A percentile compares a stretch with the other conserved stretches of the same genome.
Conservation (phyloP, 2,888 invertebrate species). For the Heliconius erato region DNA sequence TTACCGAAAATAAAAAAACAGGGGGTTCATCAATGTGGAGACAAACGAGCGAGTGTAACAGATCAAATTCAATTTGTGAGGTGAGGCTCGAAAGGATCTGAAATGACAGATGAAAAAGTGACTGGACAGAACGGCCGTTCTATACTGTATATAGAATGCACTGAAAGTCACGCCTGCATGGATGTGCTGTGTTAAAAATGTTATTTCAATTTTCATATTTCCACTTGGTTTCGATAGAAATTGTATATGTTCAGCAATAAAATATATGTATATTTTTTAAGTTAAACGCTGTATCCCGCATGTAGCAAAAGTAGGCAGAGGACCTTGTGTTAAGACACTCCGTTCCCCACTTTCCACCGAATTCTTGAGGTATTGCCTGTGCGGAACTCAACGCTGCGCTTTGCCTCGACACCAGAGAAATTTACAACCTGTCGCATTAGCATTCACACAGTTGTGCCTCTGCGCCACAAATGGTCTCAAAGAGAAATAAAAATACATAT, state of each 20-base stretch:
- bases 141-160: slow-evolving; percentile 38
- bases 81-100: slow-evolving; percentile 81
- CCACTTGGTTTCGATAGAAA: not conserved
- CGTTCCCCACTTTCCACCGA: no score
- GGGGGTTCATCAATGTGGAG: slow-evolving; percentile 71
- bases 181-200: slow-evolving; percentile 24
- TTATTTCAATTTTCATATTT: not conserved
- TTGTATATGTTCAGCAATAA: not conserved
- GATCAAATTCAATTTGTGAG: slow-evolving; percentile 84
- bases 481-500: no score
- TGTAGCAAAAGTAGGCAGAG: no score
- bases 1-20: slow-evolving; percentile 59
- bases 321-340: no score
- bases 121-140: slow-evolving; percentile 42
- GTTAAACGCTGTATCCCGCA: no score
- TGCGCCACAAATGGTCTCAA: no score
- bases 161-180: slow-evolving; percentile 44
- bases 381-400: no score
- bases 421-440: no score
- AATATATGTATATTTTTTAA: no score
- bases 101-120: slow-evolving; percentile 71
- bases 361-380: no score
- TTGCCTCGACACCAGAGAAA: no score
- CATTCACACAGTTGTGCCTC: no score
- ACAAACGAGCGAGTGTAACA: slow-evolving; percentile 78